Evolutionary conservation across 2,113 vertebrate species (phyloP), one percentile per base, ranked within the genome.

Genomic region (Galbula dea): DNA sequence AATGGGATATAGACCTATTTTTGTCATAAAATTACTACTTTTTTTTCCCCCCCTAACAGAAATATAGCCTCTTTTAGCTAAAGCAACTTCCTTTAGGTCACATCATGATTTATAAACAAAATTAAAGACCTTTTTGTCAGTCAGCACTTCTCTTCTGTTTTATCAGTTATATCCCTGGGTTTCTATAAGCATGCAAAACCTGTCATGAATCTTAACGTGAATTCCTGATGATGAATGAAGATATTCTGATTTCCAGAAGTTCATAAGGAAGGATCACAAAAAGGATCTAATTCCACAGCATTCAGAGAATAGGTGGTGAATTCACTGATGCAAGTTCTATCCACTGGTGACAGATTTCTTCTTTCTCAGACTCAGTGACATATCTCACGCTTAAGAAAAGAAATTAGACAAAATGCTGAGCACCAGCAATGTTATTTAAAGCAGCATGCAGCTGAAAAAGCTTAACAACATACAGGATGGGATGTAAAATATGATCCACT

Each of bases 1-100:
- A 72, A 88, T 62, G 63, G 45, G 62, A 84, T 83, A 58, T 78
- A 83, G 77, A 85, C 9, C 67, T 68, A 91, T 94, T 92, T 96
- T 78, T 86, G 63, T 48, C 34, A 9, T 58, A 76, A 80, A 81
- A 86, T 73, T 34, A 41, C 24, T 55, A 65, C 69, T 32, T 51
- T 1, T 5, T 34, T 11, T 27, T 34, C 34, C 17, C 4, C 15
- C 15, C 10, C 22, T 88, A 43, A 20, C 61, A 84, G 32, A 92
- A 95, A 95, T 66, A 63, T 61, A 72, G 15, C 24, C 4, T 51
- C 7, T 68, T 66, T 81, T 51, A 86, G 67, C 34, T 67, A 43
- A 80, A 90, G 16, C 30, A 82, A 72, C 14, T 55, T 93, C 46
- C 29, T 76, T 65, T 36, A 77, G 51, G 55, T 68, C 59, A 59